phyloP scores from a whole-genome alignment of 2,888 invertebrate species.

The Drosophila ezoana region DNA sequence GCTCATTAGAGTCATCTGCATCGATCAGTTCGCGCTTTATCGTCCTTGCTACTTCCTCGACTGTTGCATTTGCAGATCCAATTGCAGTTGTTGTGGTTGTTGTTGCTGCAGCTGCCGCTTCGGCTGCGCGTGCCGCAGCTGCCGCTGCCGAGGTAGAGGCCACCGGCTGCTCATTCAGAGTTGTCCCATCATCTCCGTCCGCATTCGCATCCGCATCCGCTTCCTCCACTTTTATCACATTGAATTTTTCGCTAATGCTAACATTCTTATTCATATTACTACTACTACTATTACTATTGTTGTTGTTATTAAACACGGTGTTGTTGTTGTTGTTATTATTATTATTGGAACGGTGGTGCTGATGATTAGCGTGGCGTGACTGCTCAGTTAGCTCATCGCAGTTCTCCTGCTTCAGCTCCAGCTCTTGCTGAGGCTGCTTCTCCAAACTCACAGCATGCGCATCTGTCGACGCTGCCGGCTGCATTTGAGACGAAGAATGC shows the following conservation, averaged over 20 bases:
- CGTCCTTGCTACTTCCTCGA: slow-evolving; percentile 68
- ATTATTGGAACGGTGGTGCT: slow-evolving; percentile 76
- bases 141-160: slow-evolving; percentile 71
- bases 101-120: slow-evolving; percentile 59
- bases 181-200: slow-evolving; percentile 44
- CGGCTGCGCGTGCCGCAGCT: slow-evolving; percentile 62
- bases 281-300: slow-evolving; percentile 76
- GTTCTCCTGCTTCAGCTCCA: slow-evolving; percentile 53
- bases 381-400: slow-evolving; percentile 56
- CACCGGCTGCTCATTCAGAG: slow-evolving; percentile 62
- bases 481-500: slow-evolving; percentile 35
- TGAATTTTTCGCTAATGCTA: slow-evolving; percentile 84
- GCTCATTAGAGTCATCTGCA: slow-evolving; percentile 82
- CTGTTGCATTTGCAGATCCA: slow-evolving; percentile 16
- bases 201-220: slow-evolving; percentile 47
- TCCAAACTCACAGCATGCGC: slow-evolving; percentile 1
- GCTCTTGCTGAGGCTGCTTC: slow-evolving; percentile 47
- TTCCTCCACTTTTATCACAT: slow-evolving; percentile 84
- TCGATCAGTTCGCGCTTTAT: slow-evolving; percentile 83
- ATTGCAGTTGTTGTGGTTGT: slow-evolving; percentile 31
- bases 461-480: not conserved
- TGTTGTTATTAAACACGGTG: slow-evolving; percentile 77
- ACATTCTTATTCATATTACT: slow-evolving; percentile 82
- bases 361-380: slow-evolving; percentile 69
- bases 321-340: slow-evolving; percentile 66